These are phyloP conservation scores for Andrena haemorrhoa DNA, from an alignment of 2,888 invertebrate species.

Conservation along the genomic window DNA sequence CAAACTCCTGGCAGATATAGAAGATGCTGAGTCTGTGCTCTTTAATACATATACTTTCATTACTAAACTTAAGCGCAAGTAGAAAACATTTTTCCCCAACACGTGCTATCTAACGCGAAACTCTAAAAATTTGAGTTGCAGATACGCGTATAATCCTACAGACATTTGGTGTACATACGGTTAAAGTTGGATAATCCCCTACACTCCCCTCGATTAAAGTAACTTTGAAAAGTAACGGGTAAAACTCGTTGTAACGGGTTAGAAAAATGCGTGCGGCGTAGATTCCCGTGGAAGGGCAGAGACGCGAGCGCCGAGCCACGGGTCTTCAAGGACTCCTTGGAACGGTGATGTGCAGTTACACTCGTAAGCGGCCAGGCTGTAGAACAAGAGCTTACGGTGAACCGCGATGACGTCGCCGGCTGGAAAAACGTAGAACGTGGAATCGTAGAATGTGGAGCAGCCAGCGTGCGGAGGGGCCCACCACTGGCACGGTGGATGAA, in stretches of 20 bases:
- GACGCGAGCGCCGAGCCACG: neutral
- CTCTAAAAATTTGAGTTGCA: too few species aligned
- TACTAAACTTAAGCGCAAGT: too few species aligned
- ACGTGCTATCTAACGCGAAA: too few species aligned
- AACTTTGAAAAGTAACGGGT: too few species aligned
- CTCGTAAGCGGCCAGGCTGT: conserved; percentile 12
- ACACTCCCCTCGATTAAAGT: too few species aligned
- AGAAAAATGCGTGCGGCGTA: neutral
- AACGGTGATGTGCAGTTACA: conserved; percentile 9
- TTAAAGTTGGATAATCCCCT: too few species aligned
- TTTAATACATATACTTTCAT: too few species aligned
- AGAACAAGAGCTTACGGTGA: conserved; percentile 21
- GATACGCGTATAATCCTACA: too few species aligned
- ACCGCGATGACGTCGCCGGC: conserved; percentile 27
- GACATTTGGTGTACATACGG: too few species aligned
- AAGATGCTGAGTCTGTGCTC: too few species aligned
- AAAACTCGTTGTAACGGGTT: too few species aligned
- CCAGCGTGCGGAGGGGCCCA: neutral
- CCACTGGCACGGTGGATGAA: neutral
- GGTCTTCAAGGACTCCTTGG: neutral
- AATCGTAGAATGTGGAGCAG: conserved; percentile 23
- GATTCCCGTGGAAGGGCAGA: neutral
- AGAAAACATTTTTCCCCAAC: too few species aligned
- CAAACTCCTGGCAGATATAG: neutral
- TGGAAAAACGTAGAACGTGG: conserved; percentile 16